phyloP scores from a whole-genome alignment of 2,113 vertebrate species.

The Nyctibius bracteatus region DNA sequence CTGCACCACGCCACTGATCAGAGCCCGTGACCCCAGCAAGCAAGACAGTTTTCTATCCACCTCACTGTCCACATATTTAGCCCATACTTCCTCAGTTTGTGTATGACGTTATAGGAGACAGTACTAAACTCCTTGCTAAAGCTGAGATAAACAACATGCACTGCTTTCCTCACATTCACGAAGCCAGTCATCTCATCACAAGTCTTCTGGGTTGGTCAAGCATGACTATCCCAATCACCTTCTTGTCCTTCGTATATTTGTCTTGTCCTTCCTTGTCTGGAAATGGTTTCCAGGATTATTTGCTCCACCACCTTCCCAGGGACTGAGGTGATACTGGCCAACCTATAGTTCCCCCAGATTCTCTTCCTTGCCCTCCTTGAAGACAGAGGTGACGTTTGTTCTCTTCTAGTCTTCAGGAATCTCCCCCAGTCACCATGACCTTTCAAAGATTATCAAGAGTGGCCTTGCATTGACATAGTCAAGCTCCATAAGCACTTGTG shows the following conservation, averaged over 20 bases:
- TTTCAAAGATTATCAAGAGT: neutral
- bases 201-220: neutral
- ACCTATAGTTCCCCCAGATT: neutral
- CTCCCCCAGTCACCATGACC: neutral
- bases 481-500: neutral
- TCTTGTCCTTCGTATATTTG: neutral
- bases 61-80: neutral
- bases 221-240: neutral
- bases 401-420: neutral
- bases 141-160: neutral
- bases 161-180: neutral
- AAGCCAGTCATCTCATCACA: neutral
- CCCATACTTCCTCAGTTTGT: neutral
- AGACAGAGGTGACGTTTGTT: neutral
- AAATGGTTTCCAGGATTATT: neutral
- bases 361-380: neutral
- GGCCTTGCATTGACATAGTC: accelerated
- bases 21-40: neutral
- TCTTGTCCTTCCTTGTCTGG: neutral
- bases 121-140: neutral
- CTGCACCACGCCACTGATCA: neutral
- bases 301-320: neutral
- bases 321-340: neutral
- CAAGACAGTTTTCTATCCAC: neutral
- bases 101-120: neutral